Evolutionary conservation across 2,888 invertebrate genomes (phyloP).

Genomic region (Cerceris ruficornis): DNA sequence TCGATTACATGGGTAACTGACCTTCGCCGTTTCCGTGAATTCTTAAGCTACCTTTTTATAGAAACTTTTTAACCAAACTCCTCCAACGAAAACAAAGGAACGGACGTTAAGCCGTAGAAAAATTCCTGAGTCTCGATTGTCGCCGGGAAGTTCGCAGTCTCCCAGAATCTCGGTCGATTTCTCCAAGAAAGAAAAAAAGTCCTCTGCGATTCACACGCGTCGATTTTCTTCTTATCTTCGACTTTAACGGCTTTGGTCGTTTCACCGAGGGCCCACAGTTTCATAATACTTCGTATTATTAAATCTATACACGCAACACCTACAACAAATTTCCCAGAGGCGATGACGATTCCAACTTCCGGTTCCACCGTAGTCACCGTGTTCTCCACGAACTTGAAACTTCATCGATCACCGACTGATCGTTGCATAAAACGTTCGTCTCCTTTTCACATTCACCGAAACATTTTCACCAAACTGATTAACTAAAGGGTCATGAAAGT

Average conservation of each 20-base stretch:
- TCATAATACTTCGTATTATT: too few species aligned
- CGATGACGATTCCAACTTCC: too few species aligned
- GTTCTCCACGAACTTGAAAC: too few species aligned
- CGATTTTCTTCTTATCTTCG: not conserved
- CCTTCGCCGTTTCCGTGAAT: conserved; percentile 21
- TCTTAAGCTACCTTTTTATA: conserved; percentile 20
- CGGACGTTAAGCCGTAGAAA: conserved; percentile 19
- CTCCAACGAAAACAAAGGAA: conserved; percentile 12
- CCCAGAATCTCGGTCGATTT: not conserved
- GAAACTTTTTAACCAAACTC: conserved; percentile 8
- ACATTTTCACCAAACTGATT: not conserved
- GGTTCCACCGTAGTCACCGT: too few species aligned
- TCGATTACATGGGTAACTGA: conserved; percentile 43
- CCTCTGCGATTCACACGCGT: too few species aligned
- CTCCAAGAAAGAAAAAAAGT: not conserved
- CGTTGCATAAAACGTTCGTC: too few species aligned
- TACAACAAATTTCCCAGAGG: too few species aligned
- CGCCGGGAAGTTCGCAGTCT: conserved; percentile 30
- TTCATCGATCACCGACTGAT: too few species aligned
- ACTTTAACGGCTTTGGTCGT: too few species aligned
- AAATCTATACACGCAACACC: too few species aligned
- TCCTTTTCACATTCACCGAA: too few species aligned
- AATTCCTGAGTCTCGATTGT: conserved; percentile 38
- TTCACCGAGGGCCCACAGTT: too few species aligned
- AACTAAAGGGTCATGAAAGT: not conserved